Evolutionary conservation across 2,797 vertebrate genomes (phyloP).

Genomic region (Lagodon rhomboides): DNA sequence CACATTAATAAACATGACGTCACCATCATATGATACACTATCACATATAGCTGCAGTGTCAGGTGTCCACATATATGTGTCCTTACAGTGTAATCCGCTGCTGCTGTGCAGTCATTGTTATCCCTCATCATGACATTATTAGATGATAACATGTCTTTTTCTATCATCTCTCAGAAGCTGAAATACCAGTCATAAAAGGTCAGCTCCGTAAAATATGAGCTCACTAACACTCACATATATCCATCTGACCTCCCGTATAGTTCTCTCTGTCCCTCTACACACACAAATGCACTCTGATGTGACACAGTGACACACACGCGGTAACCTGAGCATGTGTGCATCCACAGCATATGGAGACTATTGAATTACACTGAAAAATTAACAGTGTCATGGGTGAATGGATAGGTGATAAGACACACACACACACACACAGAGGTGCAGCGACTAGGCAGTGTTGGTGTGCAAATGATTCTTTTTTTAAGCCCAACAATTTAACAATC

Average conservation of each 20-base stretch:
- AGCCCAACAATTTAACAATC: background rate
- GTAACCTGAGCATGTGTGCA: constrained; percentile 48
- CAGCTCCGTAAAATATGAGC: background rate
- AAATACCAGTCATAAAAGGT: background rate
- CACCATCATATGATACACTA: too few relatives aligned
- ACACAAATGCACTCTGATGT: constrained; percentile 20
- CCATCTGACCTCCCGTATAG: background rate
- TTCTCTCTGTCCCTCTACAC: background rate
- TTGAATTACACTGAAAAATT: constrained; percentile 64
- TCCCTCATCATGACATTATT: background rate
- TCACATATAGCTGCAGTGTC: too few relatives aligned
- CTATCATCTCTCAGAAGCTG: background rate
- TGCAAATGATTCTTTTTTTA: background rate
- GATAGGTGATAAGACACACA: background rate
- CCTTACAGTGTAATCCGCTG: too few relatives aligned
- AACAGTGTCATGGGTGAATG: constrained; percentile 27
- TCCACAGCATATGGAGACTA: constrained; percentile 48
- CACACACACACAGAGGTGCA: background rate
- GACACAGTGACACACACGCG: constrained; percentile 8
- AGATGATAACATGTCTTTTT: background rate
- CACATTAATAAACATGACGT: too few relatives aligned
- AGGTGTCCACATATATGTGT: too few relatives aligned
- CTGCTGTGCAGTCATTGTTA: background rate
- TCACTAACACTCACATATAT: constrained; percentile 4
- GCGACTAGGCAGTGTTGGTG: background rate